Base-by-base conservation (phyloP, 2,888 invertebrate genomes). In the Rhagonycha lutea region DNA sequence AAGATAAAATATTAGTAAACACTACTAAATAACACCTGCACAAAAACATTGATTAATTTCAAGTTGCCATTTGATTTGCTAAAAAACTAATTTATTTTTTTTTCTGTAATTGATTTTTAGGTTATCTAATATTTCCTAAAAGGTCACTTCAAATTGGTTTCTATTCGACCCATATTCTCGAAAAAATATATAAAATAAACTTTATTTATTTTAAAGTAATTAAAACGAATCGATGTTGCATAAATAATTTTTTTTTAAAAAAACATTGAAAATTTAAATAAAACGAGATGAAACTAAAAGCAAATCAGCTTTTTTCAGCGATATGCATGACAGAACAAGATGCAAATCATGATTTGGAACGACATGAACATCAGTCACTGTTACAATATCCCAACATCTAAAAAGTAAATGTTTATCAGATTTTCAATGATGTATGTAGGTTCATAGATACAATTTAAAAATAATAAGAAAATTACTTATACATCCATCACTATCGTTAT, bases 341-440 rank as follows among this genome's bases (percentile, higher is more conserved):
- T 74, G 67, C 28, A 70, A 74, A 74, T 61, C 63, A 65, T 24
- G 65, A 73, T 73, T 32, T 61, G 23, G 28, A 62, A 5, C 24
- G 65, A 69, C 71, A 26, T 68, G 61, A n/a, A 29, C 71, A 75
- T 74, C 74, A 61, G 67, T 74, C 74, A 63, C n/a, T 8, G 62
- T 18, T 60, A 60, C 69, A 67, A 65, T 75, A 75, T 71, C 71
- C 23, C 68, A 68, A 14, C 26, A 71, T 75, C 71, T 71, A 75
- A 75, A 71, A 70, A 61, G 68, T 67, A 75, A 74, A 70, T 32
- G 75, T 75, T 71, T 70, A 61, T 71, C 32, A 61, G 68, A 68
- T 71, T 62, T 68, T 71, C 75, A 71, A 74, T 65, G 67, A 75
- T 47, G 65, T 71, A 71, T 74, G 47, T 47, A 47, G 47, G n/a